Evolutionary conservation across 1,140 invertebrate genomes (phyloP), one percentile per base, ranked within the genome.

Genomic region (Medauroidea extradentata): DNA sequence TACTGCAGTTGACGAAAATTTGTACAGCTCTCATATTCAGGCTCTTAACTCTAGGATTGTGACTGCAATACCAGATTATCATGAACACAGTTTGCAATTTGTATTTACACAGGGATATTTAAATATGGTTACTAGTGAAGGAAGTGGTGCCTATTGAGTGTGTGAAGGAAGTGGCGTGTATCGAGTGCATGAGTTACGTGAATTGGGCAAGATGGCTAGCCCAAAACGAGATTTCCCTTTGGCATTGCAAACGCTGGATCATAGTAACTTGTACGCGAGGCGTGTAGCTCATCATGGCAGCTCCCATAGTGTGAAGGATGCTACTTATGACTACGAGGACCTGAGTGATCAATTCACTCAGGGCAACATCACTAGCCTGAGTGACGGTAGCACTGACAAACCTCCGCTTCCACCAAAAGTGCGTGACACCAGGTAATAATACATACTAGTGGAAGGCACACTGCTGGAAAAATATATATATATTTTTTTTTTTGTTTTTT

Each of bases 191-290:
- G 29, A 11, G 29, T 34, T 34, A 11, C 5, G 29, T 4, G 29
- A 34, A 34, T 4, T 11, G 29, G 5, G 29, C 29, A 11, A 34
- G 29, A 34, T 34, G 29, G 29, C 29, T 11, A 11, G 29, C 29
- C 29, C 29, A 4, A 11, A 7, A 11, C 29, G 29, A 11, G 38
- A 27, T 11, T 27, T 55, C 16, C 29, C 41, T n/a, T 18, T 41
- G 14, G 53, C 53, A 23, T 25, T 57, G 25, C 46, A 34, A 2
- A 29, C n/a, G 9, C 25, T 57, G 29, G 56, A 57, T 16, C 56
- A 57, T 23, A 57, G 56, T 27, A 41, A 51, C 21, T 38, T 57
- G 11, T 51, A 57, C 43, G 19, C 46, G 27, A 11, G 56, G 5
- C 16, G 56, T 39, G 42, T 25, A 9, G 14, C 23, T 3, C 48